phyloP scores from a whole-genome alignment of 2,888 invertebrate species.

The Noctua pronuba region DNA sequence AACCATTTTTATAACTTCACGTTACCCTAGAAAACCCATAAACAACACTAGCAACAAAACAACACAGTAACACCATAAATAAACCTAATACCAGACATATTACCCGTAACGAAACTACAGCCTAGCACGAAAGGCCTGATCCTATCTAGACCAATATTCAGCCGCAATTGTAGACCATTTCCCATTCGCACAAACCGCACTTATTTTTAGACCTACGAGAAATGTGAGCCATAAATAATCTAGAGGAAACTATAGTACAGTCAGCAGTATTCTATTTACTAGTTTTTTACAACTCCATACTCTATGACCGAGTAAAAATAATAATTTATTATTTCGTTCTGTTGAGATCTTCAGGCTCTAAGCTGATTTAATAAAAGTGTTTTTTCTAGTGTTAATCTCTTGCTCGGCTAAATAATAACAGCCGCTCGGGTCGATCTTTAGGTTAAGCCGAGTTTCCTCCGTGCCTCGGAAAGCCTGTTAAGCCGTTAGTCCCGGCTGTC shows the following conservation, averaged over 20 bases:
- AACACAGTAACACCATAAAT: constrained; percentile 22
- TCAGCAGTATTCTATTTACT: not conserved
- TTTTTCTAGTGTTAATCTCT: no score
- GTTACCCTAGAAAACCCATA: not conserved
- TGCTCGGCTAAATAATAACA: no score
- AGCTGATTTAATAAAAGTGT: no score
- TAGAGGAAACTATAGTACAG: constrained; percentile 6
- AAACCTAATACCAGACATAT: constrained; percentile 21
- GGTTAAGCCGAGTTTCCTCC: no score
- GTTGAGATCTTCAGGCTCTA: not conserved
- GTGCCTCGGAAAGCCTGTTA: no score
- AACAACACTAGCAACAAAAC: not conserved
- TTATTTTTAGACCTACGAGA: constrained; percentile 35
- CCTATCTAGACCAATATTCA: constrained; percentile 38
- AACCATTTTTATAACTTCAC: no score
- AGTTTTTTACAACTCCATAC: not conserved
- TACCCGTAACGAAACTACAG: constrained; percentile 28
- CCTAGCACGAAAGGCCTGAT: constrained; percentile 36
- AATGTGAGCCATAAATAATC: constrained; percentile 19
- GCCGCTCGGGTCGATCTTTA: no score
- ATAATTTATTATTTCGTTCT: not conserved
- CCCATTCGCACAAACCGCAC: constrained; percentile 20
- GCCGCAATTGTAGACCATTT: constrained; percentile 28
- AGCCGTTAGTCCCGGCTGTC: no score
- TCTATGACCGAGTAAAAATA: not conserved